A percentile compares a stretch with the other conserved stretches of the same genome.
phyloP scores from a whole-genome alignment of 2,113 vertebrate species.

The Chaenocephalus aceratus region DNA sequence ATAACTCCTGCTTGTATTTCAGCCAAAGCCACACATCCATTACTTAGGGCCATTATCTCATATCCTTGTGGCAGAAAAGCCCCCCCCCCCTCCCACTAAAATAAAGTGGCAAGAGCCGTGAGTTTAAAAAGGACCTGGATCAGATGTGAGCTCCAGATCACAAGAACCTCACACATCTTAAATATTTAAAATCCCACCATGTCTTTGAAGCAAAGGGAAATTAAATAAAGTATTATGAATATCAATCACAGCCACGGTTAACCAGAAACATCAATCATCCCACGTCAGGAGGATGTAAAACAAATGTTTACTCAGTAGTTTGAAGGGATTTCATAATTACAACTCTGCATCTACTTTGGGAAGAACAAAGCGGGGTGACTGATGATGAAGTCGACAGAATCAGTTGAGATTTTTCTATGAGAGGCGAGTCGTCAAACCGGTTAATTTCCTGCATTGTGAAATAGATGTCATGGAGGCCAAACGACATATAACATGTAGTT shows the following conservation, averaged over 20 bases:
- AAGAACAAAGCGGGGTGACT: constrained; percentile 10
- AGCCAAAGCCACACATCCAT: constrained; percentile 11
- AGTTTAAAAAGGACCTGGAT: background rate
- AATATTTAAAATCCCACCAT: background rate
- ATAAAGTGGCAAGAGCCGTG: background rate
- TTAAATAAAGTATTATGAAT: background rate
- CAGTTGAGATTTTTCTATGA: background rate
- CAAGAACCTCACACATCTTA: constrained; percentile 11
- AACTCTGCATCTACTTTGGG: background rate
- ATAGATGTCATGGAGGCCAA: constrained; percentile 30
- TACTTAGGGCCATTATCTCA: constrained; percentile 6
- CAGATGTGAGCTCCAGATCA: background rate
- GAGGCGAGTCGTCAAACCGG: constrained; percentile 11
- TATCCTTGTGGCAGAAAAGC: background rate
- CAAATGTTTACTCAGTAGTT: constrained; percentile 30
- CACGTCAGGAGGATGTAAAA: constrained; percentile 32
- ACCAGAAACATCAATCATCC: constrained; percentile 33
- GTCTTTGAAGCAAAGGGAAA: constrained; percentile 12
- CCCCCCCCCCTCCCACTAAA: background rate
- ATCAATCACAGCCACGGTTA: background rate
- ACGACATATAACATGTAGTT: constrained; percentile 30
- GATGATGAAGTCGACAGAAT: background rate
- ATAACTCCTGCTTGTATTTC: background rate
- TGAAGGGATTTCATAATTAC: constrained; percentile 40
- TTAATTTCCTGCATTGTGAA: constrained; percentile 53